phyloP scores from a whole-genome alignment of 2,797 vertebrate genomes.

The Argentina silus region DNA sequence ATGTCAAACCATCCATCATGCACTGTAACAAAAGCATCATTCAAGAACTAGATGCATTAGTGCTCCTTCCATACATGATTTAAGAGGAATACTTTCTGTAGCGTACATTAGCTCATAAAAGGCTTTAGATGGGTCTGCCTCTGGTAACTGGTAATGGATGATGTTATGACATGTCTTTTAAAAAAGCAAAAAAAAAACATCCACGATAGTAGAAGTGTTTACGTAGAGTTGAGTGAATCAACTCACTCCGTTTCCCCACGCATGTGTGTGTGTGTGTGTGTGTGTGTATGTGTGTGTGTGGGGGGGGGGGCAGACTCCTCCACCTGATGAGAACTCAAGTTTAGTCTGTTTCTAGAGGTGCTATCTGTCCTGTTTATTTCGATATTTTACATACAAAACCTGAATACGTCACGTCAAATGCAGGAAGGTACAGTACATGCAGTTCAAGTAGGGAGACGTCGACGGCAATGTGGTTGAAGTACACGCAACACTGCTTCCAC shows the following conservation, averaged over 20 bases:
- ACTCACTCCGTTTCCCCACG: conserved; percentile 2
- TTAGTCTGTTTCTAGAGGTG: neutral
- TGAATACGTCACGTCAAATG: neutral
- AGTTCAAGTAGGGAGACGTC: neutral
- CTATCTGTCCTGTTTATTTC: neutral
- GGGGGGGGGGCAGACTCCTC: neutral
- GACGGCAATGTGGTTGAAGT: neutral
- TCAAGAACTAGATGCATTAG: too few species aligned
- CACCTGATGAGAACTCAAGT: neutral
- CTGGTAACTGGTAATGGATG: too few species aligned
- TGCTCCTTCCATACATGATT: too few species aligned
- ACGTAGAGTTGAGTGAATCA: conserved; percentile 54
- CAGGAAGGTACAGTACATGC: neutral
- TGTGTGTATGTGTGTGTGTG: neutral
- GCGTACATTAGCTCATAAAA: too few species aligned
- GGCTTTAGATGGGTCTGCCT: too few species aligned
- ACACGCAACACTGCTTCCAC: neutral
- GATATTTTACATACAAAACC: neutral
- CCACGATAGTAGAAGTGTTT: conserved; percentile 40
- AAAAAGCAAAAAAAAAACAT: conserved; percentile 29
- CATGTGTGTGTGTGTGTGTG: neutral
- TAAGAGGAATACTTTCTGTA: too few species aligned
- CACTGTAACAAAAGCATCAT: too few species aligned
- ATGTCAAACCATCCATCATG: too few species aligned
- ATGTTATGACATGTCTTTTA: conserved; percentile 10